A percentile compares a stretch with the other conserved stretches of the same genome.
Conservation (phyloP, 2,113 vertebrate species). For the Gymnogyps californianus region DNA sequence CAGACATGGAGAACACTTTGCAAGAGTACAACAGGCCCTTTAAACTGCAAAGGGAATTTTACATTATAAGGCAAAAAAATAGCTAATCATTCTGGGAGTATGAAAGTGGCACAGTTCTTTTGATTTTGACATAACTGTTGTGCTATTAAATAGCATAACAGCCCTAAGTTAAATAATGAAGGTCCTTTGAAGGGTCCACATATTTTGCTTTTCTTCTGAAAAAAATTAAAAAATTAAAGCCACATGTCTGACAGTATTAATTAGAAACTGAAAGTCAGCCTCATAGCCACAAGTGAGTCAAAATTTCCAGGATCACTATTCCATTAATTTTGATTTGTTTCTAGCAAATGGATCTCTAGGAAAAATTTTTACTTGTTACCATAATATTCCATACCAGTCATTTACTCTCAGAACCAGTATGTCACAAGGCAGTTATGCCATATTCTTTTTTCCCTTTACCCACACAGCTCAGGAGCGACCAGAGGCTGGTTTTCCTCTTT, state of each 20-base stretch:
- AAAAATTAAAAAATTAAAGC: neutral
- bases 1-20: neutral
- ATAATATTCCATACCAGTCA: neutral
- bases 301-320: neutral
- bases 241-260: neutral
- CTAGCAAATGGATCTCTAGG: neutral
- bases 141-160: neutral
- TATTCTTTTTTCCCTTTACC: neutral
- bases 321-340: neutral
- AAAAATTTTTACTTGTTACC: neutral
- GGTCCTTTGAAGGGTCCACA: neutral
- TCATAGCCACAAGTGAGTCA: neutral
- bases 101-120: neutral
- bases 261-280: neutral
- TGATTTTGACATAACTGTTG: neutral
- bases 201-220: neutral
- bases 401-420: neutral
- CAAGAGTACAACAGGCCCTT: neutral
- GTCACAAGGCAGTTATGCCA: neutral
- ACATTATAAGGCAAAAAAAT: neutral
- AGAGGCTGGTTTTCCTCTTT: neutral
- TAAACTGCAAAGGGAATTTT: neutral
- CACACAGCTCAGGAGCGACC: neutral
- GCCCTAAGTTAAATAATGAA: neutral
- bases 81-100: neutral